Conservation (phyloP, 2,797 vertebrate genomes). For the Cirrhinus molitorella region DNA sequence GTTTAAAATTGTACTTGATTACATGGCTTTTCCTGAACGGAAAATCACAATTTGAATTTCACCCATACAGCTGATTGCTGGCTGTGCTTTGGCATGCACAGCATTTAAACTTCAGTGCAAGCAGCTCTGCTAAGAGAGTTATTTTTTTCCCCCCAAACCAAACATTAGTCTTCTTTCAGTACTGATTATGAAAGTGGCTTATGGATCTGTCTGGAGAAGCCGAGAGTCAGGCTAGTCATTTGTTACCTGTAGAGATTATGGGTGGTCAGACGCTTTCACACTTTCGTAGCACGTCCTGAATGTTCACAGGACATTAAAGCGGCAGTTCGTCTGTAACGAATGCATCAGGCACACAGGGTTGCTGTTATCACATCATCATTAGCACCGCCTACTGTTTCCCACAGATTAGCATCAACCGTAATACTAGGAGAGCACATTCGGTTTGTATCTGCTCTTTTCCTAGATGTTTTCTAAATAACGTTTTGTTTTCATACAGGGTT, state of each 20-base stretch:
- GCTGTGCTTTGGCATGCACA: neutral
- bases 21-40: neutral
- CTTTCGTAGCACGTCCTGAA: conserved; percentile 1
- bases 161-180: neutral
- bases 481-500: neutral
- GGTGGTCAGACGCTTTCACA: conserved; percentile 1
- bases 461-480: neutral
- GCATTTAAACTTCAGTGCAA: neutral
- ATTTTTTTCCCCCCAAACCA: neutral
- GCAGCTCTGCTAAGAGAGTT: neutral
- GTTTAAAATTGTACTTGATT: neutral
- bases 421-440: neutral
- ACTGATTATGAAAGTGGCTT: neutral
- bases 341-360: conserved; percentile 5
- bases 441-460: neutral
- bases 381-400: neutral
- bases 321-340: conserved; percentile 11
- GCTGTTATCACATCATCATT: conserved; percentile 36
- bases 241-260: neutral
- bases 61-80: too few relatives aligned
- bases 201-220: neutral
- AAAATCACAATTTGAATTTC: neutral
- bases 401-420: neutral
- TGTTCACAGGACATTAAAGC: conserved; percentile 16
- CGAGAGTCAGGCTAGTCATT: conserved; percentile 11